These are phyloP conservation scores for Drosophila formosana DNA, from an alignment of 2,888 invertebrate genomes.

Conservation along the genomic window DNA sequence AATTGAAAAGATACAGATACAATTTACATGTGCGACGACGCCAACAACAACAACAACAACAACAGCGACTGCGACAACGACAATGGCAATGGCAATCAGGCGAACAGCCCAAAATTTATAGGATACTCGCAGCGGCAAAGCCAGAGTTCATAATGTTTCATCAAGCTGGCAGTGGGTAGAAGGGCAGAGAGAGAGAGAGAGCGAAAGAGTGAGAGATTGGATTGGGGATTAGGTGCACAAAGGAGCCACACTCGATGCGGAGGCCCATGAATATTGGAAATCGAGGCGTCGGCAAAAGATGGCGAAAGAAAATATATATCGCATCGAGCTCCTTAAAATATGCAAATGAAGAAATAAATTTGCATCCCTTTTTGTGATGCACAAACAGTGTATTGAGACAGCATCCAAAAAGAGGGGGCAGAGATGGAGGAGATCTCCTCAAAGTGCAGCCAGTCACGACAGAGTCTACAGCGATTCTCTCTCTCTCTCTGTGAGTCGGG, in stretches of 20 bases:
- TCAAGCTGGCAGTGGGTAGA: constrained; percentile 50
- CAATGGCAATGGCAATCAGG: constrained; percentile 68
- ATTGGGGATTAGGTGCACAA: constrained; percentile 18
- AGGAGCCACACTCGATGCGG: constrained; percentile 24
- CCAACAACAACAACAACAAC: constrained; percentile 30
- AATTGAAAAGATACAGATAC: constrained; percentile 69
- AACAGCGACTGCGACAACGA: constrained; percentile 22
- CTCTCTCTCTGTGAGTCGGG: background rate
- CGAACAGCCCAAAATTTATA: constrained; percentile 67
- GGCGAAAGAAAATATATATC: constrained; percentile 80
- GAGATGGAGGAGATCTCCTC: constrained; percentile 24
- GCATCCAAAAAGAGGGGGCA: background rate
- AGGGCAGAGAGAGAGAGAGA: constrained; percentile 10
- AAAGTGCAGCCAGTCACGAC: constrained; percentile 65
- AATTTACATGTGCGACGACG: constrained; percentile 65
- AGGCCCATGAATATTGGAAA: constrained; percentile 63
- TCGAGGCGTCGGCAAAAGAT: constrained; percentile 53
- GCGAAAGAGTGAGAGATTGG: constrained; percentile 21
- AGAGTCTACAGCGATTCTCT: constrained; percentile 13
- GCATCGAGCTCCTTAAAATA: constrained; percentile 84
- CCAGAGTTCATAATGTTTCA: constrained; percentile 79
- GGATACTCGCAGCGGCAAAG: constrained; percentile 62
- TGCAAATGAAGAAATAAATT: constrained; percentile 86
- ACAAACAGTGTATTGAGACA: constrained; percentile 44
- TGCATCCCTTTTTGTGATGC: constrained; percentile 79